These are phyloP conservation scores for Pseudococcus viburni DNA, from an alignment of 2,888 invertebrate genomes.

Conservation along the genomic window DNA sequence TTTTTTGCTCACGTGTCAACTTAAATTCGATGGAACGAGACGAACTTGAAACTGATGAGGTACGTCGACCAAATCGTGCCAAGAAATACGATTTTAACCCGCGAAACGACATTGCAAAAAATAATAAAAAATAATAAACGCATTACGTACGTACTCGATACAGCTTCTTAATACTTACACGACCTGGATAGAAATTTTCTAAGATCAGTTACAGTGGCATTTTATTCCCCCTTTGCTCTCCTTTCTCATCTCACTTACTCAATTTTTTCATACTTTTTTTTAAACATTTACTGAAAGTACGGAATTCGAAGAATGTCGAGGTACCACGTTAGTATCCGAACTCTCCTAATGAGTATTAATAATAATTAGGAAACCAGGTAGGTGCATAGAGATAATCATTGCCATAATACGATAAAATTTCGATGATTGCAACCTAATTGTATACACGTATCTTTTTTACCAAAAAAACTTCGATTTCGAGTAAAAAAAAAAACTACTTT, in stretches of 20 bases:
- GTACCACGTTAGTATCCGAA: background rate
- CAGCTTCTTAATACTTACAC: background rate
- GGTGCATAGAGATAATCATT: background rate
- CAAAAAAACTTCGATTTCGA: background rate
- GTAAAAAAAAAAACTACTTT: slow-evolving; percentile 27
- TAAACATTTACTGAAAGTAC: background rate
- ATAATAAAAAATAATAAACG: background rate
- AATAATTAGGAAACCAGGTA: slow-evolving; percentile 26
- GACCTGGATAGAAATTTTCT: background rate
- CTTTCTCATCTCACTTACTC: background rate
- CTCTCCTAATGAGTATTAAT: slow-evolving; percentile 8
- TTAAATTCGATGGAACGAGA: background rate
- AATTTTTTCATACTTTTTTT: background rate
- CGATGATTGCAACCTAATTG: slow-evolving; percentile 9
- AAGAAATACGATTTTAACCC: background rate
- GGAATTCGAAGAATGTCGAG: background rate
- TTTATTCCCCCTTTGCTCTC: background rate
- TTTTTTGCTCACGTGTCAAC: background rate
- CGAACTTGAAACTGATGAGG: slow-evolving; percentile 15
- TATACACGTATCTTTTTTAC: background rate
- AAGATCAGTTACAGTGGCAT: slow-evolving; percentile 6
- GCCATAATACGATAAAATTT: background rate
- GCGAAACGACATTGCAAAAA: background rate
- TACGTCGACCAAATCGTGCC: background rate
- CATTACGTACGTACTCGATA: background rate